A percentile compares a stretch with the other conserved stretches of the same genome.
Evolutionary conservation across 2,888 invertebrate species (phyloP).

Genomic region (Yponomeuta cagnagella): DNA sequence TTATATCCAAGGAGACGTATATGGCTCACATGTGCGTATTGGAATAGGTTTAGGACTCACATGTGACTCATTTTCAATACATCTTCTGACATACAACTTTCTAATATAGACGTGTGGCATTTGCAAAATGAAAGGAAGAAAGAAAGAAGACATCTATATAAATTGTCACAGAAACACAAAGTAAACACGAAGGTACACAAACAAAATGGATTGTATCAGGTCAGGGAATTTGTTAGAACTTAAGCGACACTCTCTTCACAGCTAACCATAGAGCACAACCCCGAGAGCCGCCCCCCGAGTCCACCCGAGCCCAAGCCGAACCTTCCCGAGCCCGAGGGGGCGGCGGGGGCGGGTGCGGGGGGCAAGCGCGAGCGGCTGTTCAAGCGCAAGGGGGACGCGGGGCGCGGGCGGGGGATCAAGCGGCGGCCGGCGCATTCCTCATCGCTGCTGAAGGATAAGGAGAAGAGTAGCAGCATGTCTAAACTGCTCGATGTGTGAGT

Average conservation of each 20-base stretch:
- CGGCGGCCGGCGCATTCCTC: conserved; percentile 53
- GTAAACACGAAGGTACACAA: too few species aligned
- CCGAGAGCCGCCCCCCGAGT: conserved; percentile 72
- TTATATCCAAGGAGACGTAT: too few species aligned
- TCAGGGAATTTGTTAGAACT: too few species aligned
- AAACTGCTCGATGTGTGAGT: conserved; percentile 83
- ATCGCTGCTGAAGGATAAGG: conserved; percentile 80
- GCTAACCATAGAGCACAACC: conserved; percentile 93
- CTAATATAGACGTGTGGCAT: too few species aligned
- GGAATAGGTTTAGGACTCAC: too few species aligned
- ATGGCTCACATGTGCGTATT: too few species aligned
- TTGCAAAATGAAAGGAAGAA: too few species aligned
- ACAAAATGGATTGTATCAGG: too few species aligned
- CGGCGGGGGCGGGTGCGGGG: conserved; percentile 19
- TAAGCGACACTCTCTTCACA: conserved; percentile 39
- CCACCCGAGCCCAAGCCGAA: neutral
- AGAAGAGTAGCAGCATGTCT: conserved; percentile 90
- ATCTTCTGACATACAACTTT: too few species aligned
- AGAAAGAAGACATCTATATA: too few species aligned
- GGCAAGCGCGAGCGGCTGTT: conserved; percentile 56
- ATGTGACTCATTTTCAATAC: too few species aligned
- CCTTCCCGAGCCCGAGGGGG: neutral
- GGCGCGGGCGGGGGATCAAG: conserved; percentile 46
- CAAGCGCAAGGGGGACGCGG: conserved; percentile 63
- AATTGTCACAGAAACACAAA: too few species aligned